A percentile compares a stretch with the other conserved stretches of the same genome.
These are phyloP conservation scores for Halocaridina rubra DNA, from an alignment of 2,888 invertebrate genomes.

Conservation along the genomic window DNA sequence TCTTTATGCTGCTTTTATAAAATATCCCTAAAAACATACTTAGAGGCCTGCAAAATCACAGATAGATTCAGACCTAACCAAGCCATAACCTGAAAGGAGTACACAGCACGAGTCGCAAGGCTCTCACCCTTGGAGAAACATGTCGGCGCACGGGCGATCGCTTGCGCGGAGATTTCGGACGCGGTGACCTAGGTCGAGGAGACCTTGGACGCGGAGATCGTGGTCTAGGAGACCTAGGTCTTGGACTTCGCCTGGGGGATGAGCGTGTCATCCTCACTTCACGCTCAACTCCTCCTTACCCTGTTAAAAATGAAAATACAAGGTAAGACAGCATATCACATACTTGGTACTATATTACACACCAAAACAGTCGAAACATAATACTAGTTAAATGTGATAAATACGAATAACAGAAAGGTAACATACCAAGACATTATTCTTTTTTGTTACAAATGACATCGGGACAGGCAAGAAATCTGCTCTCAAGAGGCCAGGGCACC, in stretches of 20 bases:
- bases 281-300: conserved; percentile 33
- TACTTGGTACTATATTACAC: no score
- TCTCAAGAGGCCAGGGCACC: no score
- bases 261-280: conserved; percentile 47
- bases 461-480: no score
- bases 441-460: no score
- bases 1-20: no score
- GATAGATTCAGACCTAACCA: not conserved
- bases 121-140: conserved; percentile 52
- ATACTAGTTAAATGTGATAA: not conserved
- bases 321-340: no score
- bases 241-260: conserved; percentile 34
- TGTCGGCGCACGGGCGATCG: conserved; percentile 52
- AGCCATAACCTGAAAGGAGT: not conserved
- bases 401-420: not conserved
- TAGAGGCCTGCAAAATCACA: not conserved
- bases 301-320: not conserved
- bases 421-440: not conserved
- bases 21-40: no score
- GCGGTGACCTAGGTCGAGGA: conserved; percentile 43
- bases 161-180: conserved; percentile 44
- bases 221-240: conserved; percentile 43
- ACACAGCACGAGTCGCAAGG: not conserved
- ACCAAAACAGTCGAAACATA: not conserved
- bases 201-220: conserved; percentile 42